Percentiles rank a stretch among this genome's conserved stretches.
Evolutionary conservation across 2,888 invertebrate species (phyloP).

Genomic region (Synanthedon vespiformis): DNA sequence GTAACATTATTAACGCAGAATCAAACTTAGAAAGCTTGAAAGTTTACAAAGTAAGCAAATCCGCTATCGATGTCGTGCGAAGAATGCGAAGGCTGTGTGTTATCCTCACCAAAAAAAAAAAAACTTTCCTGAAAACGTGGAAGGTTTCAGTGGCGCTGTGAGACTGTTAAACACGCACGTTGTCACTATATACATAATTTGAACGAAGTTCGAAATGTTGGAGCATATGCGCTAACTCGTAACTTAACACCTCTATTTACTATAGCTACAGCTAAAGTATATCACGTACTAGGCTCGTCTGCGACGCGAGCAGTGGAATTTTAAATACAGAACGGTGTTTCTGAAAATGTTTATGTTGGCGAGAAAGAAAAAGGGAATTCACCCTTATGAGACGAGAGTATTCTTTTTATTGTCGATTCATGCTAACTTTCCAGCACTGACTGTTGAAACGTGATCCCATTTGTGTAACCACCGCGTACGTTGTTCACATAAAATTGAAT

Average conservation of each 20-base stretch:
- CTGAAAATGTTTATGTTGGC: conserved; percentile 44
- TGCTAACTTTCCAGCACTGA: conserved; percentile 34
- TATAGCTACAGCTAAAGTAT: conserved; percentile 50
- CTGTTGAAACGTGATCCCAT: conserved; percentile 25
- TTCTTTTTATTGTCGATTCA: conserved; percentile 51
- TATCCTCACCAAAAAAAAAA: background rate
- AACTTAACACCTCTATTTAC: conserved; percentile 44
- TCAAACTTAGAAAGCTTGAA: background rate
- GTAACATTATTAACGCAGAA: no score
- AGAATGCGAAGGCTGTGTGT: conserved; percentile 2
- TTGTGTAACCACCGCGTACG: background rate
- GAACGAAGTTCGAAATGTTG: conserved; percentile 10
- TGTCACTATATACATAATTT: conserved; percentile 4
- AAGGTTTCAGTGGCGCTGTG: conserved; percentile 7
- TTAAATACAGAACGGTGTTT: conserved; percentile 55
- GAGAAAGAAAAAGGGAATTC: conserved; percentile 32
- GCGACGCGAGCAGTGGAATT: conserved; percentile 42
- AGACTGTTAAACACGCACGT: conserved; percentile 28
- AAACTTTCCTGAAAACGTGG: background rate
- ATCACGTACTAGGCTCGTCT: conserved; percentile 56
- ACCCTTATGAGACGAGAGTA: conserved; percentile 21
- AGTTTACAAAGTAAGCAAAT: conserved; percentile 11
- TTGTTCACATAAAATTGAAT: background rate
- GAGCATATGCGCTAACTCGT: conserved; percentile 32
- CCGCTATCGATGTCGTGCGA: background rate